Conservation (phyloP, 2,113 vertebrate species). For the Amphiprion percula region DNA sequence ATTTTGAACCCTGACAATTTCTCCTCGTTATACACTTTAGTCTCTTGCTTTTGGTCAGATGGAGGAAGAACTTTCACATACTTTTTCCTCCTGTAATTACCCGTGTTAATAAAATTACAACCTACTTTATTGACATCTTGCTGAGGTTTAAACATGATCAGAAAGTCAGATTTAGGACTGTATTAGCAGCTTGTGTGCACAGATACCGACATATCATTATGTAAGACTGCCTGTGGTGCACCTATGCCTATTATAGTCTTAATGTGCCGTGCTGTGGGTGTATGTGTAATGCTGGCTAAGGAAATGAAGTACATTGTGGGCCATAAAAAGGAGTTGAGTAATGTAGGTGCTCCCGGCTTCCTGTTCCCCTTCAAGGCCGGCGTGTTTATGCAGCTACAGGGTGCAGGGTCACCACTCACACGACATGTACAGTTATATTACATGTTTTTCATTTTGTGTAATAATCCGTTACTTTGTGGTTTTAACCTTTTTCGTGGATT, state of each 20-base stretch:
- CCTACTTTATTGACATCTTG: neutral
- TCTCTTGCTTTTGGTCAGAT: neutral
- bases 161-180: neutral
- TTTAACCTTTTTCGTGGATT: neutral
- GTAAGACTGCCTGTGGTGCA: conserved; percentile 29
- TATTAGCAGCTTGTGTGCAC: neutral
- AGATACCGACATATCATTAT: conserved; percentile 33
- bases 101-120: neutral
- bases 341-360: conserved; percentile 68
- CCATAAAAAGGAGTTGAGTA: conserved; percentile 70
- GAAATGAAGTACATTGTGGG: conserved; percentile 80
- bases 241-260: conserved; percentile 46
- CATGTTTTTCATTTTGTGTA: neutral
- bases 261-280: conserved; percentile 49
- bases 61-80: neutral
- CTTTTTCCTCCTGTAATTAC: neutral
- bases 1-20: too few species aligned
- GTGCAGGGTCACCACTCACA: conserved; percentile 46
- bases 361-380: conserved; percentile 38
- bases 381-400: conserved; percentile 56
- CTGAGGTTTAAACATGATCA: neutral
- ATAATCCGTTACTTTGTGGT: neutral
- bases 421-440: neutral
- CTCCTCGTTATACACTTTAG: too few species aligned
- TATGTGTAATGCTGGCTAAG: conserved; percentile 50